Evolutionary conservation across 2,113 vertebrate genomes (phyloP), one percentile per base, ranked within the genome.

Genomic region (Puffinus mauretanicus): DNA sequence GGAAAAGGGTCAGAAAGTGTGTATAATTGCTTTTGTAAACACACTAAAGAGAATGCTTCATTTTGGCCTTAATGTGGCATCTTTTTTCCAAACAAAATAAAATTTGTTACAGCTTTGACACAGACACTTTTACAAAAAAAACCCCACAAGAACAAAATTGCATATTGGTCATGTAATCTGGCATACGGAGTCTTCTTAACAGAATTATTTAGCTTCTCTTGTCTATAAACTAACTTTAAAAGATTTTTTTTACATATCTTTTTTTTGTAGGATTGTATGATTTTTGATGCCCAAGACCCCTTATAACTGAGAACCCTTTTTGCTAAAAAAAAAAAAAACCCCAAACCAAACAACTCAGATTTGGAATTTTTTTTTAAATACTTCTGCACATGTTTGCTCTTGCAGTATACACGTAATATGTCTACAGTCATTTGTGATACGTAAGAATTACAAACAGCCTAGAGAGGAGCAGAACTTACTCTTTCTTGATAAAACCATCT

Each of bases 221-320:
- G 30, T 27, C 19, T 78, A 7, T 47, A 44, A 46, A 46, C 22
- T 36, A 40, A 47, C 18, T 57, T n/a, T 5, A 24, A n/a, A 57
- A 27, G 71, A 46, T 5, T 5, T 12, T 26, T 4, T 62, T n/a
- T 24, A 15, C 1, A 0, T 36, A 10, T 19, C 4, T 30, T 24
- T 64, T 57, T 79, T 75, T n/a, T 5, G 8, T 86, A 77, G 32
- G 27, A 22, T 44, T 88, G 44, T 61, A 0, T 73, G 57, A 34
- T 22, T 64, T 32, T 54, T 70, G 21, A 34, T 67, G 29, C n/a
- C 17, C 9, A 16, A 58, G 49, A 32, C 7, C 19, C 24, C 6
- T 76, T 69, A 19, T 26, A 69, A 30, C 13, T 64, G 27, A 64
- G 18, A 79, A 82, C 14, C 1, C 4, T 16, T 90, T 88, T 60